These are phyloP conservation scores for Copsychus sechellarum DNA, from an alignment of 2,113 vertebrate genomes.

Conservation along the genomic window DNA sequence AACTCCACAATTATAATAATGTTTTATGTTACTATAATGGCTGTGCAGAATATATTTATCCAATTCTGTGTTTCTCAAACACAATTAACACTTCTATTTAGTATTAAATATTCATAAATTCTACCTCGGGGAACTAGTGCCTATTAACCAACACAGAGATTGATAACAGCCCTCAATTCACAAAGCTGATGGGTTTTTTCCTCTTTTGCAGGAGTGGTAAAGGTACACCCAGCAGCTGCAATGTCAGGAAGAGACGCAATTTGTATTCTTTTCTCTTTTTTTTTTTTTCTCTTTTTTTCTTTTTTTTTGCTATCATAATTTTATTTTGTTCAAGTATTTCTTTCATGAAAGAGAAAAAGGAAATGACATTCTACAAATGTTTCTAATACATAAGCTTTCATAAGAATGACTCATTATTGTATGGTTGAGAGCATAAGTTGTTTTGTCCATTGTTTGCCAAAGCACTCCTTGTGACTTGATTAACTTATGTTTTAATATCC, in stretches of 20 bases:
- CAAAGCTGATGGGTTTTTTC: background rate
- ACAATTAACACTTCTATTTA: background rate
- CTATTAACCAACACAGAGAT: background rate
- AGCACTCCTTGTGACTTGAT: background rate
- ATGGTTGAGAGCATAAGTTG: background rate
- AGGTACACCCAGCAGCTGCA: background rate
- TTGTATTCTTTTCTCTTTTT: background rate
- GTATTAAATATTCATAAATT: constrained; percentile 44
- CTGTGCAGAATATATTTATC: background rate
- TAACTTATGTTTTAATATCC: background rate
- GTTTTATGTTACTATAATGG: background rate
- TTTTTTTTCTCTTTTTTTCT: background rate
- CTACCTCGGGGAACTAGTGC: background rate
- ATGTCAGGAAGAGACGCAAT: background rate
- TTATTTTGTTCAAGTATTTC: background rate
- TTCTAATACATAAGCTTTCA: background rate
- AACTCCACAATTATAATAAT: background rate
- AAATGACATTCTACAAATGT: background rate
- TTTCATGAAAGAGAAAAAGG: background rate
- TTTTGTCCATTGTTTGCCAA: background rate
- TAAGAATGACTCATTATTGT: background rate
- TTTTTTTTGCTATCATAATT: background rate
- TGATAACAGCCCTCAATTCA: background rate
- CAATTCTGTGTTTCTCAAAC: background rate
- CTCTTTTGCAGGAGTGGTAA: background rate